A percentile compares a stretch with the other conserved stretches of the same genome.
Conservation (phyloP, 2,888 invertebrate species). For the Microplitis deprimator region DNA sequence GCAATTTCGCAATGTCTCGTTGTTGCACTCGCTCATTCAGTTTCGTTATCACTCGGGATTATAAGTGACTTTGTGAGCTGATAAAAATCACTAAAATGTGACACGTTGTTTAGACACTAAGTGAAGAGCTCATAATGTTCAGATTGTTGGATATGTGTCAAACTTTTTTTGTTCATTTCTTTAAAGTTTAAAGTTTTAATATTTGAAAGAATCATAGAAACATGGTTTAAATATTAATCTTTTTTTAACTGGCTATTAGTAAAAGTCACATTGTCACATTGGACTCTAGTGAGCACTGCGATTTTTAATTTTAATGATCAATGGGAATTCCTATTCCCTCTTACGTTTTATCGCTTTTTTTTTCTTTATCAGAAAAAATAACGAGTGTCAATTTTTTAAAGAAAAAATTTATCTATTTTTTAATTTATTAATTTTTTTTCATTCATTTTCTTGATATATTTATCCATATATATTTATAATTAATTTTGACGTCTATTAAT, state of each 20-base stretch:
- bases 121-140: not conserved
- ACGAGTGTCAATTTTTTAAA: not conserved
- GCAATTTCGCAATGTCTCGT: not conserved
- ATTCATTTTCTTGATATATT: no score
- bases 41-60: not conserved
- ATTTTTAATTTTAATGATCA: not conserved
- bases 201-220: not conserved
- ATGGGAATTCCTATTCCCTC: not conserved
- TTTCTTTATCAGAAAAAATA: not conserved
- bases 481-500: no score
- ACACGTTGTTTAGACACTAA: not conserved
- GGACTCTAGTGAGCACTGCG: not conserved
- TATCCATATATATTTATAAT: no score
- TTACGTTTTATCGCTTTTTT: not conserved
- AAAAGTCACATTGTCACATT: not conserved
- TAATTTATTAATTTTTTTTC: not conserved
- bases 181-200: not conserved
- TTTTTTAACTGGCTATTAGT: not conserved
- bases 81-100: not conserved
- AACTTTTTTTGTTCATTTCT: not conserved
- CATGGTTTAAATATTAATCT: not conserved
- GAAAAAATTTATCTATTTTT: not conserved
- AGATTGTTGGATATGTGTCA: not conserved
- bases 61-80: not conserved
- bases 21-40: not conserved